Conservation (phyloP, 2,113 vertebrate genomes). For the Ammospiza caudacuta region DNA sequence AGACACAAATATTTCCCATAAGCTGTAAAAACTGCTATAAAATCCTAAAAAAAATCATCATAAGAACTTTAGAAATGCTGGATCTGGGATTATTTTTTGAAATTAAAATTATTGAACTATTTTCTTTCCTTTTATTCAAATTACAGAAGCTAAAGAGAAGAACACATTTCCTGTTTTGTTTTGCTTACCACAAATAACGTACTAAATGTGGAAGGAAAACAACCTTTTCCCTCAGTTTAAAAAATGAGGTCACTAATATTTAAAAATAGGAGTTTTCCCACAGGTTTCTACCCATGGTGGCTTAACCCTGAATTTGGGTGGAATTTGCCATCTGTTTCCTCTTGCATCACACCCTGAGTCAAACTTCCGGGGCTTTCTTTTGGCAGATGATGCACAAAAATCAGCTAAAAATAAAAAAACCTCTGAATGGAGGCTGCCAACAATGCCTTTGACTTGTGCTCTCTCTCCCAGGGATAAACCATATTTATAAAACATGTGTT, state of each 20-base stretch:
- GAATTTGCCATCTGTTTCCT: slow-evolving; percentile 6
- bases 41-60: background rate
- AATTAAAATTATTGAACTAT: background rate
- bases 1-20: background rate
- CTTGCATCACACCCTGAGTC: background rate
- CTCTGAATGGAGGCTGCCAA: background rate
- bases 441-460: background rate
- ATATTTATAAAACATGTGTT: background rate
- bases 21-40: background rate
- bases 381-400: background rate
- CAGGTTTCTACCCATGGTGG: background rate
- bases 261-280: background rate
- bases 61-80: background rate
- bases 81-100: background rate
- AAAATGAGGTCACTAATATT: background rate
- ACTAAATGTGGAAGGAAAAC: background rate
- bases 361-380: background rate
- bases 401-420: background rate
- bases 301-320: background rate
- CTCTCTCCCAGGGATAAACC: background rate
- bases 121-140: background rate
- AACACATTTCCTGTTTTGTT: background rate
- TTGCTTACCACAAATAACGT: background rate
- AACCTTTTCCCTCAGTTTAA: background rate
- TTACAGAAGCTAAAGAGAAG: background rate